Evolutionary conservation across 2,113 vertebrate genomes (phyloP).

Genomic region (Hoplias malabaricus): DNA sequence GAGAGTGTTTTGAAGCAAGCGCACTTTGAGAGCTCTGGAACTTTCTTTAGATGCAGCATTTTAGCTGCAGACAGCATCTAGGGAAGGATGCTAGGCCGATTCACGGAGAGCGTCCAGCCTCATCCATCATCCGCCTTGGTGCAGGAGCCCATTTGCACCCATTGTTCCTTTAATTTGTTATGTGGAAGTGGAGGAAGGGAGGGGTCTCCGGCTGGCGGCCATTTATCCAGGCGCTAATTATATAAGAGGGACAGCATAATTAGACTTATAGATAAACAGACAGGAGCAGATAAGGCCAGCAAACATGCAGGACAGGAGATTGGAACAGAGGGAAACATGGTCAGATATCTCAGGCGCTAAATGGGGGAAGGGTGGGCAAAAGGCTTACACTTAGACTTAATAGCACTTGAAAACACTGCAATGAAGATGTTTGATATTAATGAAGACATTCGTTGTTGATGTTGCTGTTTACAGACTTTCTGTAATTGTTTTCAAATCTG

Average conservation of each 20-base stretch:
- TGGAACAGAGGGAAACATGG: slow-evolving; percentile 51
- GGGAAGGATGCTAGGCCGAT: slow-evolving; percentile 63
- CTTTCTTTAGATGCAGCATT: slow-evolving; percentile 2
- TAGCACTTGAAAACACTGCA: too few species aligned
- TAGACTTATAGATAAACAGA: slow-evolving; percentile 74
- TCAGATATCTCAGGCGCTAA: slow-evolving; percentile 53
- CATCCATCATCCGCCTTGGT: slow-evolving; percentile 74
- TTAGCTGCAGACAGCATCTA: slow-evolving; percentile 12
- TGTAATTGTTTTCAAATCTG: too few species aligned
- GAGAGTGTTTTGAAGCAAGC: slow-evolving; percentile 16
- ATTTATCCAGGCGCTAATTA: slow-evolving; percentile 75
- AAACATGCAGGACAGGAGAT: slow-evolving; percentile 11
- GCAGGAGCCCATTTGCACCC: slow-evolving; percentile 74
- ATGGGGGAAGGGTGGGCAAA: slow-evolving; percentile 52
- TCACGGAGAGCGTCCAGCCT: slow-evolving; percentile 53
- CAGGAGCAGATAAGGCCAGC: slow-evolving; percentile 44
- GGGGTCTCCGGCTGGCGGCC: slow-evolving; percentile 56
- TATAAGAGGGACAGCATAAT: slow-evolving; percentile 73
- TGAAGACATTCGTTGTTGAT: too few species aligned
- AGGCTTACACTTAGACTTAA: too few species aligned
- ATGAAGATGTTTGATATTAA: too few species aligned
- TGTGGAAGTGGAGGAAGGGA: slow-evolving; percentile 59
- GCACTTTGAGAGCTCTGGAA: not conserved
- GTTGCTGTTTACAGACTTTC: too few species aligned
- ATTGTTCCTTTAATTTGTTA: slow-evolving; percentile 78